These are phyloP conservation scores for Coleophora flavipennella DNA, from an alignment of 2,888 invertebrate genomes.

Conservation along the genomic window DNA sequence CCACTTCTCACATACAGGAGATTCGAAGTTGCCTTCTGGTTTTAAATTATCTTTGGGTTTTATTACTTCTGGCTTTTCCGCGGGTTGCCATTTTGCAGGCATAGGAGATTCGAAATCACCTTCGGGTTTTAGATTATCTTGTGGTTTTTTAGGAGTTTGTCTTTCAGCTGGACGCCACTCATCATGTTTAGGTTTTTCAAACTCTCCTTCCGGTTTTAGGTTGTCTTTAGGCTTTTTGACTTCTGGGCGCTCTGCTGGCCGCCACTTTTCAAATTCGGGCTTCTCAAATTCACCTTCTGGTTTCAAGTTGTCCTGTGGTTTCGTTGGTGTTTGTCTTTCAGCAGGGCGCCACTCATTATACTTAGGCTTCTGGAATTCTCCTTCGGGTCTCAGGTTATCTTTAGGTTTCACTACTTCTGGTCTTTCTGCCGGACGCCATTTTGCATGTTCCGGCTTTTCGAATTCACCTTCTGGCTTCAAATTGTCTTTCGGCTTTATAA, in stretches of 20 bases:
- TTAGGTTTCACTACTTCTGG: slow-evolving; percentile 23
- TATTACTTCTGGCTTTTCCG: slow-evolving; percentile 39
- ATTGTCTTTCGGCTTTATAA: slow-evolving; percentile 61
- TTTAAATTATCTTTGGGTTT: slow-evolving; percentile 62
- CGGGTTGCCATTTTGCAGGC: slow-evolving; percentile 45
- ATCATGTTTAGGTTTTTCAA: slow-evolving; percentile 47
- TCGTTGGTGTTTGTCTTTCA: slow-evolving; percentile 26
- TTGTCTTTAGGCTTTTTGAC: slow-evolving; percentile 38
- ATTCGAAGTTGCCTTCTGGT: slow-evolving; percentile 71
- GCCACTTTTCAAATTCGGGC: slow-evolving; percentile 46
- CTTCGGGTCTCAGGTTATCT: slow-evolving; percentile 55
- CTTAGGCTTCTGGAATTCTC: slow-evolving; percentile 55
- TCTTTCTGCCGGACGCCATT: slow-evolving; percentile 48
- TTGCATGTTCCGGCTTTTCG: slow-evolving; percentile 47
- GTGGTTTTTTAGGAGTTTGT: slow-evolving; percentile 52
- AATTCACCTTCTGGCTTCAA: slow-evolving; percentile 73
- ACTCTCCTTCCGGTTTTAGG: slow-evolving; percentile 58
- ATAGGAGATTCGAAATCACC: slow-evolving; percentile 44
- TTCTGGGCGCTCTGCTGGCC: slow-evolving; percentile 41
- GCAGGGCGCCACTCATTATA: slow-evolving; percentile 44
- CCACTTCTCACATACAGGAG: slow-evolving; percentile 39
- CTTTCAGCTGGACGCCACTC: slow-evolving; percentile 54
- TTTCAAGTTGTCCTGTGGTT: slow-evolving; percentile 66
- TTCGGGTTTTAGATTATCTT: slow-evolving; percentile 48
- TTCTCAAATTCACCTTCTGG: slow-evolving; percentile 73